These are phyloP conservation scores for Caenorhabditis sp. DNA, from an alignment of 2,888 invertebrate species.

Conservation along the genomic window DNA sequence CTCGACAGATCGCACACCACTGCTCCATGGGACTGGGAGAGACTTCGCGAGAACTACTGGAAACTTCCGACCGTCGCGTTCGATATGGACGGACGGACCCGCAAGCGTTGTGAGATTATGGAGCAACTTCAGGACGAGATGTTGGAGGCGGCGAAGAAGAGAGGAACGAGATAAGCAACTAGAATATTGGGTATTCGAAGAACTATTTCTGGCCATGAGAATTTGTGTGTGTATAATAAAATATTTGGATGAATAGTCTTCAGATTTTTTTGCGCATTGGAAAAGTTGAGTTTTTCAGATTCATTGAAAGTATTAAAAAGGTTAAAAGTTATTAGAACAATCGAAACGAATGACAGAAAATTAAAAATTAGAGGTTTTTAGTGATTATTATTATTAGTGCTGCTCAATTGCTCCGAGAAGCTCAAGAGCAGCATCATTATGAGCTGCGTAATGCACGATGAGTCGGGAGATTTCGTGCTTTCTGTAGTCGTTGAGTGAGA, in stretches of 20 bases:
- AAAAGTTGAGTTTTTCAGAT: no score
- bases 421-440: no score
- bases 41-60: slow-evolving; percentile 77
- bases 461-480: no score
- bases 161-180: slow-evolving; percentile 68
- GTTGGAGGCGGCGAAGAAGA: slow-evolving; percentile 81
- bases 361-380: no score
- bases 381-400: no score
- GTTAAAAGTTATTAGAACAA: no score
- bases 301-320: no score
- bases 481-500: no score
- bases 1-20: slow-evolving; percentile 76
- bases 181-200: slow-evolving; percentile 8
- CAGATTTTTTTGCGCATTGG: no score
- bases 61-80: slow-evolving; percentile 73
- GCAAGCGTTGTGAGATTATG: slow-evolving; percentile 77
- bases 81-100: slow-evolving; percentile 76
- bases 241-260: slow-evolving; percentile 30
- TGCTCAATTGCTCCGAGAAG: no score
- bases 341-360: no score
- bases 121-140: slow-evolving; percentile 80
- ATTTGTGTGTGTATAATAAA: slow-evolving; percentile 43
- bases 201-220: neutral
- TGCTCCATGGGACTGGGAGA: slow-evolving; percentile 81
- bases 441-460: no score